phyloP scores from a whole-genome alignment of 2,797 vertebrate species.

The Sitta carolinensis region DNA sequence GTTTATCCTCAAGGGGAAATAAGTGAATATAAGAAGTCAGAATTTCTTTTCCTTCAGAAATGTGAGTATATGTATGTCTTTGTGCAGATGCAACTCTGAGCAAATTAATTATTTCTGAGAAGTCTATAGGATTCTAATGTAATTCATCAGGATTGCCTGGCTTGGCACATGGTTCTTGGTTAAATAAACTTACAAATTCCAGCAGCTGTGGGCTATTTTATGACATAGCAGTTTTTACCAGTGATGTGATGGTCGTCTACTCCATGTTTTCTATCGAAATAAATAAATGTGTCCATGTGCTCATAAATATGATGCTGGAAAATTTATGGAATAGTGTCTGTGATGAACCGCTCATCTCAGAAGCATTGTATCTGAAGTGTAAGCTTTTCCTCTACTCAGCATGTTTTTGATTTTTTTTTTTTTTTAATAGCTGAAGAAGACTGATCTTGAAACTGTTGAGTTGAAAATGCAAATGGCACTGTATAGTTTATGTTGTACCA shows the following conservation, averaged over 20 bases:
- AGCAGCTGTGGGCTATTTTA: conserved; percentile 1
- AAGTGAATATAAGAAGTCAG: not conserved
- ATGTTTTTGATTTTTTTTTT: not conserved
- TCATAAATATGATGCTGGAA: not conserved
- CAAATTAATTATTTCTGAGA: conserved; percentile 17
- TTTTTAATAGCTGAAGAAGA: not conserved
- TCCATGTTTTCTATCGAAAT: not conserved
- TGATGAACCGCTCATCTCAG: not conserved
- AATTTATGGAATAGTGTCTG: not conserved
- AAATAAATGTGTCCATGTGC: not conserved
- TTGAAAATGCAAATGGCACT: not conserved
- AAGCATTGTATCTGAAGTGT: not conserved
- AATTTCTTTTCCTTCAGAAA: conserved; percentile 25
- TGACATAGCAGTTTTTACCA: not conserved
- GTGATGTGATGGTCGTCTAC: not conserved
- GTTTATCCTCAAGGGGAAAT: conserved; percentile 23
- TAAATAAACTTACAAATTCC: not conserved
- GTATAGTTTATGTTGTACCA: not conserved
- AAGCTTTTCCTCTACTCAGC: not conserved
- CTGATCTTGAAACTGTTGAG: not conserved
- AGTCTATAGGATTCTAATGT: not conserved
- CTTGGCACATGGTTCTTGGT: not conserved
- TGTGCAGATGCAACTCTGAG: not conserved
- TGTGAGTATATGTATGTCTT: not conserved
- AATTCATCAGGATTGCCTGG: conserved; percentile 3